Base-by-base conservation (phyloP, 2,113 vertebrate genomes). In the Nycticorax nycticorax region DNA sequence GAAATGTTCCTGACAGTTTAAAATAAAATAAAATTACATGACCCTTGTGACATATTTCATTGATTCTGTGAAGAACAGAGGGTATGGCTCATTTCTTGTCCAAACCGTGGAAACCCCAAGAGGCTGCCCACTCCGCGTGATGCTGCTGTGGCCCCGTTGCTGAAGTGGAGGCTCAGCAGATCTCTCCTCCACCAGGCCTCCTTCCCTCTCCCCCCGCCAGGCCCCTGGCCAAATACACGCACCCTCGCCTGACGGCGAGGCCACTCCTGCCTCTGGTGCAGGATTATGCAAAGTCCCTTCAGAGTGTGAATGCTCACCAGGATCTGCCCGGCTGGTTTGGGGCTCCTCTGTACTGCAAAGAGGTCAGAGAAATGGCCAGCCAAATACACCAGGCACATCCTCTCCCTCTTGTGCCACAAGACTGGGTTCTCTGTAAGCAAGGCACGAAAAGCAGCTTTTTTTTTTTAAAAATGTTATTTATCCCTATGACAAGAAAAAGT, bases 31-130 rank as follows among this genome's bases (percentile, higher is more conserved):
- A 82, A 86, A 59, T 22, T 26, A 89, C 83, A 60, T 18, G 1
- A 90, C 64, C 60, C 11, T 84, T 73, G 52, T 41, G 67, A 95
- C 71, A 81, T 56, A 76, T 7, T 15, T 56, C n/a, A 74, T 66
- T 82, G 39, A 43, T 60, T 82, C 41, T 6, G 41, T 43, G 67
- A 84, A 89, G 83, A 95, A 60, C 78, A 91, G 90, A 75, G 76
- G 71, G 60, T 88, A 87, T 60, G 83, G 56, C 85, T 97, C 85
- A 43, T 79, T 95, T 93, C 23, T 93, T 74, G 64, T 91, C 84
- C 56, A 78, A 69, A 47, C n/a, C 27, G 14, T 2, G 21, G 85
- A 80, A 81, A 52, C 28, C 12, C 30, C 59, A 53, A 24, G 41
- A 82, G 39, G 22, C 57, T 83, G 57, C 37, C 23, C 60, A 17